phyloP scores from a whole-genome alignment of 2,797 vertebrate species.

The Platalea minor region DNA sequence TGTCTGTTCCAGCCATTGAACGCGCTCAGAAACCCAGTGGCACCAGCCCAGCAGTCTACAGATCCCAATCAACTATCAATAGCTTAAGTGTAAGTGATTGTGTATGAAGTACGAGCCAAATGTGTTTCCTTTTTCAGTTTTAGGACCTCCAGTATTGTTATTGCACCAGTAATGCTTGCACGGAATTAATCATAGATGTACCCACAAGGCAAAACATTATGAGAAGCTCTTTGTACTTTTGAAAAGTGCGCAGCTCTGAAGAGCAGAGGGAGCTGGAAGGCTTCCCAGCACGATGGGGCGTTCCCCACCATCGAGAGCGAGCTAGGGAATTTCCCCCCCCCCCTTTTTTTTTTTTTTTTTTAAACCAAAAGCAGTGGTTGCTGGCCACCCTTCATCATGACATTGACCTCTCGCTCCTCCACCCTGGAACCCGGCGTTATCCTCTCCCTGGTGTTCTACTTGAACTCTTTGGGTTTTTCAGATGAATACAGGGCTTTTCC shows the following conservation, averaged over 20 bases:
- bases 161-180: constrained; percentile 64
- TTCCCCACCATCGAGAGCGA: not conserved
- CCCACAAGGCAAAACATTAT: constrained; percentile 62
- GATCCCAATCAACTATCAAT: constrained; percentile 74
- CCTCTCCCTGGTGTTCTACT: not conserved
- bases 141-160: constrained; percentile 68
- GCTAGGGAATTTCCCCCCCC: not conserved
- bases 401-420: not conserved
- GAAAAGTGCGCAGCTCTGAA: constrained; percentile 39
- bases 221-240: constrained; percentile 55
- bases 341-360: not conserved
- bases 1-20: constrained; percentile 73
- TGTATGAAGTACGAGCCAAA: constrained; percentile 67
- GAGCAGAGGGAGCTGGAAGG: constrained; percentile 33
- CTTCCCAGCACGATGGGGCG: constrained; percentile 44
- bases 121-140: constrained; percentile 70
- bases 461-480: not conserved
- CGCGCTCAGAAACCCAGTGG: constrained; percentile 69
- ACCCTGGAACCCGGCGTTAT: not conserved
- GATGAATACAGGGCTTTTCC: not conserved
- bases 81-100: constrained; percentile 76
- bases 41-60: constrained; percentile 68
- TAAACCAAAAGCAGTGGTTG: not conserved
- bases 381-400: constrained; percentile 16
- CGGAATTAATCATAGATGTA: constrained; percentile 66